A percentile compares a stretch with the other conserved stretches of the same genome.
Evolutionary conservation across 1,140 invertebrate species (phyloP).

Genomic region (Leptinotarsa defecta): DNA sequence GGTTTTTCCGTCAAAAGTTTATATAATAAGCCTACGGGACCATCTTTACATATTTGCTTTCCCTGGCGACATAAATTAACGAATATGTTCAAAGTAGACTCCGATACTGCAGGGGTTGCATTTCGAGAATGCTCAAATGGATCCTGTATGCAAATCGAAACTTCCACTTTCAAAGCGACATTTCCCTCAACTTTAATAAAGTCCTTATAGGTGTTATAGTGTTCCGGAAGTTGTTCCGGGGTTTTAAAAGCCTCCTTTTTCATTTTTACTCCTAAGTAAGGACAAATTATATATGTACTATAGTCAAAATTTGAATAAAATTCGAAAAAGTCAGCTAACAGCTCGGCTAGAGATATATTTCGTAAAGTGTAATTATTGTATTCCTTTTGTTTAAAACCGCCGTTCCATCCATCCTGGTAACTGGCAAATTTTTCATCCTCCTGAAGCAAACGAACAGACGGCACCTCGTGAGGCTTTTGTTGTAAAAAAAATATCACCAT

Average conservation of each 20-base stretch:
- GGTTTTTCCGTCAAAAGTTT: constrained; percentile 38
- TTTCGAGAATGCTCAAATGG: constrained; percentile 66
- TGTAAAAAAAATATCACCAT: constrained; percentile 70
- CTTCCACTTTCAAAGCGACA: constrained; percentile 52
- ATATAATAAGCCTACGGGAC: constrained; percentile 35
- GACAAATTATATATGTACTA: constrained; percentile 59
- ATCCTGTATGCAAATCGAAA: constrained; percentile 65
- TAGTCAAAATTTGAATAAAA: constrained; percentile 63
- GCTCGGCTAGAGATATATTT: constrained; percentile 47
- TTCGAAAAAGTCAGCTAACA: constrained; percentile 65
- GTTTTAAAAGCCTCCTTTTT: constrained; percentile 56
- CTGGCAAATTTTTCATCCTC: constrained; percentile 40
- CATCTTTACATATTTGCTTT: constrained; percentile 31
- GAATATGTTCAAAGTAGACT: constrained; percentile 44
- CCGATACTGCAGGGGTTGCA: constrained; percentile 53
- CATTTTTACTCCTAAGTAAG: constrained; percentile 59
- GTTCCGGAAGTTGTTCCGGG: constrained; percentile 53
- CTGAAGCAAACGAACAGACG: constrained; percentile 56
- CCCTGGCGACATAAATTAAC: constrained; percentile 35
- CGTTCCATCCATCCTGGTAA: constrained; percentile 59
- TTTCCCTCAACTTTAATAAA: constrained; percentile 49
- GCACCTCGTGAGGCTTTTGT: constrained; percentile 58
- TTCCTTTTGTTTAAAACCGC: constrained; percentile 54
- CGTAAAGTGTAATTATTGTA: constrained; percentile 29
- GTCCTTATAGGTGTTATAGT: constrained; percentile 58